Evolutionary conservation across 2,888 invertebrate genomes (phyloP).

Genomic region (Drosophila anomalata): DNA sequence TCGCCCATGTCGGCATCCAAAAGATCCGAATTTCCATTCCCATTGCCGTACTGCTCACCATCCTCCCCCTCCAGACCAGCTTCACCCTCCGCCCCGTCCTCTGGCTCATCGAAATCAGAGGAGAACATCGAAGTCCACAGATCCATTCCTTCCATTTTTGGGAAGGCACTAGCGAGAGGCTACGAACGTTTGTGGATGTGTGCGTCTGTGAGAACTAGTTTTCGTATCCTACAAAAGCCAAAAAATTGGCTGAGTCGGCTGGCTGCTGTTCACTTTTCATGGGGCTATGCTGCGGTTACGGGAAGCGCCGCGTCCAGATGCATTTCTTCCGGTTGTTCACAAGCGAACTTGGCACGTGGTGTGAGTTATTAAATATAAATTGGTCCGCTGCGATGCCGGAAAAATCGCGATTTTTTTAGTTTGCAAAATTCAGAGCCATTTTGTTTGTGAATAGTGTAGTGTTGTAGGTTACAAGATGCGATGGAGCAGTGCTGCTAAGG

Average conservation of each 20-base stretch:
- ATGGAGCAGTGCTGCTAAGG: background rate
- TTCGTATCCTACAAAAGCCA: conserved; percentile 56
- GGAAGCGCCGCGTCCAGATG: conserved; percentile 4
- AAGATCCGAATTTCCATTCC: conserved; percentile 28
- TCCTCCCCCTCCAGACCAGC: conserved; percentile 29
- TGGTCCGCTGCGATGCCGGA: background rate
- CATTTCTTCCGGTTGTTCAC: conserved; percentile 12
- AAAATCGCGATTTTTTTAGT: conserved; percentile 31
- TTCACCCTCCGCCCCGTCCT: conserved; percentile 29
- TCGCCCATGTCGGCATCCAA: conserved; percentile 24
- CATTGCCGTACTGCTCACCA: conserved; percentile 35
- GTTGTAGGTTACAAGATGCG: background rate
- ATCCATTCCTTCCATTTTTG: conserved; percentile 77
- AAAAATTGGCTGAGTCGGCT: conserved; percentile 13
- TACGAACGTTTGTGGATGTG: conserved; percentile 19
- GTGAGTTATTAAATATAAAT: conserved; percentile 37
- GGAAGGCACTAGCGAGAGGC: conserved; percentile 9
- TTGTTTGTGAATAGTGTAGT: conserved; percentile 67
- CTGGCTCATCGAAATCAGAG: conserved; percentile 68
- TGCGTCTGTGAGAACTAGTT: conserved; percentile 63
- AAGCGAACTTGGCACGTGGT: conserved; percentile 16
- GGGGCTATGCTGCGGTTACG: conserved; percentile 4
- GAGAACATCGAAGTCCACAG: conserved; percentile 81
- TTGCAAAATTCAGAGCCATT: conserved; percentile 74
- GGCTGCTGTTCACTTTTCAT: conserved; percentile 29